Base-by-base conservation (phyloP, 2,113 vertebrate genomes). In the Caloenas nicobarica region DNA sequence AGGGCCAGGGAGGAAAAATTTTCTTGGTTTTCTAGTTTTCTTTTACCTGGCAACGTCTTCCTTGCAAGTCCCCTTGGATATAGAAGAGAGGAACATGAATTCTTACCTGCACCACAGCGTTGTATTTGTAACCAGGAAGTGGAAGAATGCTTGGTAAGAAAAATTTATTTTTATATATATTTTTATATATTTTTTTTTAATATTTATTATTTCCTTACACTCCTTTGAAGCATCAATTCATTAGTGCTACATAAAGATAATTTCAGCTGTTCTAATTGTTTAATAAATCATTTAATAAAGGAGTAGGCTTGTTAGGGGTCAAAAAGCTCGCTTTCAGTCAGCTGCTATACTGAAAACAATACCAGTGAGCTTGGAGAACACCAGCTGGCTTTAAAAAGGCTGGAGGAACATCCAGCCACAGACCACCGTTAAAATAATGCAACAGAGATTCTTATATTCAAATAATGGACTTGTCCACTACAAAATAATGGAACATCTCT, bases 81-180 rank as follows among this genome's bases (percentile, higher is more conserved):
- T 0, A 68, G 2, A n/a, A 94, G 14, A 34, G 82, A 81, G 28
- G 54, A 57, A 57, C 36, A 69, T 23, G 79, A 62, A 68, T 1
- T 25, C 46, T 70, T 31, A 61, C 31, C 57, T 50, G 50, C 34
- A 69, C 6, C 10, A 2, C 36, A 29, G 44, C n/a, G 38, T 23
- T 31, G n/a, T 36, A 60, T 23, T 31, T 1, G 0, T n/a, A 61
- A 87, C 13, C 3, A 3, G 34, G 22, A 82, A 80, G 29, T 9
- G 13, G 79, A 83, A 83, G 40, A 88, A 72, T 77, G 31, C 54
- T 73, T 61, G 58, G 62, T 94, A 83, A 91, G 92, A 91, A 83
- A 89, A 3, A 7, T 25, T n/a, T 28, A 11, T 65, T 95, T 82
- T 76, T 65, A n/a, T n/a, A n/a, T n/a, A n/a, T n/a, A n/a, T n/a